Conservation (phyloP, 2,888 invertebrate species). For the Leptinotarsa juncta region DNA sequence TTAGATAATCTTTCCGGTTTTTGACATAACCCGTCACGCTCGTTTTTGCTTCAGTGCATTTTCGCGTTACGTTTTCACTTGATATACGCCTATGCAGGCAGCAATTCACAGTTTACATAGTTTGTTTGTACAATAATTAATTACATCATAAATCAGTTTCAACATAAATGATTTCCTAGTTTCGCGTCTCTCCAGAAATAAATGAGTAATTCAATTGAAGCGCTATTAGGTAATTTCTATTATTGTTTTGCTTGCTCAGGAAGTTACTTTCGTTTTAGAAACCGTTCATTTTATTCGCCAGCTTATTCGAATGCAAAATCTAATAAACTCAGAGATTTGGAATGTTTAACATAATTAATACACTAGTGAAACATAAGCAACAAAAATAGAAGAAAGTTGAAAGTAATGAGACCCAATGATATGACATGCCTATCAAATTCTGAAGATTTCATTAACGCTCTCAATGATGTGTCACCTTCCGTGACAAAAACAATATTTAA, state of each 20-base stretch:
- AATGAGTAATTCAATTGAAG: conserved; percentile 24
- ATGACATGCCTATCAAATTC: too few species aligned
- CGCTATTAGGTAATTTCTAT: conserved; percentile 11
- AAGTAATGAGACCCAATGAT: too few species aligned
- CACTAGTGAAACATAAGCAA: background rate
- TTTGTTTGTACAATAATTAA: conserved; percentile 23
- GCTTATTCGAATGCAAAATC: background rate
- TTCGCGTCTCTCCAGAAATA: conserved; percentile 11
- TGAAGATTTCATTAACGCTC: too few species aligned
- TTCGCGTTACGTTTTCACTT: background rate
- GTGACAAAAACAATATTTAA: too few species aligned
- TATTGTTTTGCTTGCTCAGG: conserved; percentile 11
- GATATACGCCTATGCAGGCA: conserved; percentile 19
- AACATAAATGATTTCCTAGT: conserved; percentile 18
- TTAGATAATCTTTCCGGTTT: too few species aligned
- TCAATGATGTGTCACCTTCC: too few species aligned
- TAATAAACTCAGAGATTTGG: background rate
- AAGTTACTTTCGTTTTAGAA: conserved; percentile 20
- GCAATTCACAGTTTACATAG: conserved; percentile 13
- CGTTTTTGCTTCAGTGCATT: background rate
- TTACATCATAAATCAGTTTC: conserved; percentile 23
- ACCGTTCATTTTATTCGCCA: conserved; percentile 1
- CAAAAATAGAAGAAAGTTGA: background rate
- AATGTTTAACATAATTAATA: background rate
- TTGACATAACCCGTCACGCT: too few species aligned